Percentiles rank a stretch among this genome's conserved stretches.
Evolutionary conservation across 2,113 vertebrate species (phyloP).

Genomic region (Perca flavescens): DNA sequence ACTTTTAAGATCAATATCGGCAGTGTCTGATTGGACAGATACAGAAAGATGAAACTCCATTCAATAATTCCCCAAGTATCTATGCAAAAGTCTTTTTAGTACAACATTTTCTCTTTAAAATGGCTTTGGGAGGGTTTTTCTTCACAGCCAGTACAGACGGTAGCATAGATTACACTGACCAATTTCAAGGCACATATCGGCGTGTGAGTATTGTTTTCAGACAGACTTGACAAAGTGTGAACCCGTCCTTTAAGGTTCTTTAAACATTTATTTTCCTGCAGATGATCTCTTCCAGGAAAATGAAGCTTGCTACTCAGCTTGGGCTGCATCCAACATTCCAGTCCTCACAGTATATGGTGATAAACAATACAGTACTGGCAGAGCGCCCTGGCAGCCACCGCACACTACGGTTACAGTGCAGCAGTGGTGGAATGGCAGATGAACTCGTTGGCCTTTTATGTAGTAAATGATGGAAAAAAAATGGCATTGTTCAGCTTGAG

Average conservation of each 20-base stretch:
- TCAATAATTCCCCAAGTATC: no score
- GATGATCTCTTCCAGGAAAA: slow-evolving; percentile 12
- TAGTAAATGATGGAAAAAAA: slow-evolving; percentile 18
- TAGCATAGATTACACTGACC: not conserved
- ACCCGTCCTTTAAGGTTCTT: not conserved
- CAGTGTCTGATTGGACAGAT: not conserved
- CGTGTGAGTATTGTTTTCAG: not conserved
- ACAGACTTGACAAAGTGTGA: not conserved
- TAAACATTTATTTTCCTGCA: slow-evolving; percentile 24
- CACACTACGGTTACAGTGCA: slow-evolving; percentile 42
- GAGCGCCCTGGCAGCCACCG: slow-evolving; percentile 22
- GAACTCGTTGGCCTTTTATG: slow-evolving; percentile 65
- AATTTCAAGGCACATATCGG: not conserved
- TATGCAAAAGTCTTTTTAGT: no score
- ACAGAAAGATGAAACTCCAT: not conserved
- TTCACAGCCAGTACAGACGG: not conserved
- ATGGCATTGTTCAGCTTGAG: slow-evolving; percentile 61
- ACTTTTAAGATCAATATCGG: not conserved
- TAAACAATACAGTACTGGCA: slow-evolving; percentile 35
- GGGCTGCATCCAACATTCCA: slow-evolving; percentile 43
- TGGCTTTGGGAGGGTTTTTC: not conserved
- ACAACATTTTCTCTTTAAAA: not conserved
- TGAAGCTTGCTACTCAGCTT: slow-evolving; percentile 48
- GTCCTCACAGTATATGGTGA: slow-evolving; percentile 34
- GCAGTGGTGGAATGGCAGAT: slow-evolving; percentile 37